These are phyloP conservation scores for Tachina grossa DNA, from an alignment of 2,888 invertebrate genomes.

Conservation along the genomic window DNA sequence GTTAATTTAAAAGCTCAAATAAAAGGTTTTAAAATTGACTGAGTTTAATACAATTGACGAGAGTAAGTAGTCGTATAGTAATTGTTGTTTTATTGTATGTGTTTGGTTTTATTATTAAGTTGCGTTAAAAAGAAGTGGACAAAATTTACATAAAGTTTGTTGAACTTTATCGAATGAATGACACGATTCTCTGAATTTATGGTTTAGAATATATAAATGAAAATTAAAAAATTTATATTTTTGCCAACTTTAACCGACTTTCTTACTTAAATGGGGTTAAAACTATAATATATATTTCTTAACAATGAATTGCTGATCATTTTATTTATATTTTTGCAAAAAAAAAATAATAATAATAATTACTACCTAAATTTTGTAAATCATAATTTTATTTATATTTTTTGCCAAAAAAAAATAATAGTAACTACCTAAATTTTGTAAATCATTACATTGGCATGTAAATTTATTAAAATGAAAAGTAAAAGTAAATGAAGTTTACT, in stretches of 20 bases:
- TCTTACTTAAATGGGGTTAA: background rate
- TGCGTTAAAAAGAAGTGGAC: background rate
- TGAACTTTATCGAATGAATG: constrained; percentile 60
- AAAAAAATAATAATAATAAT: too few species aligned
- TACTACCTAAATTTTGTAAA: too few species aligned
- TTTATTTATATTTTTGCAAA: too few species aligned
- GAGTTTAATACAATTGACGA: constrained; percentile 8
- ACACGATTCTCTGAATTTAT: constrained; percentile 27
- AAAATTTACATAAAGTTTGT: constrained; percentile 64
- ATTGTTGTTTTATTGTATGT: constrained; percentile 5
- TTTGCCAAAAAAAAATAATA: too few species aligned
- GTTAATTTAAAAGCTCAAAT: background rate
- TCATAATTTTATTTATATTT: too few species aligned
- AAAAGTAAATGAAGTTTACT: too few species aligned
- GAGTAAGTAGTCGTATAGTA: background rate
- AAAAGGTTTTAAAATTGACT: constrained; percentile 14
- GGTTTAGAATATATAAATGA: constrained; percentile 45
- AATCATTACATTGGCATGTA: too few species aligned
- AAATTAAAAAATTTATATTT: background rate
- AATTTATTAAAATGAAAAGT: too few species aligned
- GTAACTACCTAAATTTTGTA: too few species aligned
- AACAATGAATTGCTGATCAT: constrained; percentile 3
- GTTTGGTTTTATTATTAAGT: constrained; percentile 8
- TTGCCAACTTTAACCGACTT: background rate
- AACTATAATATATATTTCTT: background rate